Evolutionary conservation across 2,113 vertebrate species (phyloP).

Genomic region (Promerops cafer): DNA sequence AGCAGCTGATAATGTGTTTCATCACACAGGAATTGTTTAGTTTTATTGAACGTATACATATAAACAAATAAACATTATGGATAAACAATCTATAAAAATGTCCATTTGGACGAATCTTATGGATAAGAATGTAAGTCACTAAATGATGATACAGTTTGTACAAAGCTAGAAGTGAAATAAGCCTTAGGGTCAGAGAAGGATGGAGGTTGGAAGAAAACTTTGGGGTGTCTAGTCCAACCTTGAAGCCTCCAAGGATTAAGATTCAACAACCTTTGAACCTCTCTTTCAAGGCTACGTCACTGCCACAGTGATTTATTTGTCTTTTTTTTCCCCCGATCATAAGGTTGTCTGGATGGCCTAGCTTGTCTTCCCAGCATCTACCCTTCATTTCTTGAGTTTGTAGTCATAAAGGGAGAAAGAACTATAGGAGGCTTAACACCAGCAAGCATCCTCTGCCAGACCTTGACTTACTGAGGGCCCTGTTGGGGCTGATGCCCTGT

Average conservation of each 20-base stretch:
- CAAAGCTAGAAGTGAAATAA: neutral
- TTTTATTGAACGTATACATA: neutral
- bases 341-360: neutral
- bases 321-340: rapidly evolving
- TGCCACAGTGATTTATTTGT: neutral
- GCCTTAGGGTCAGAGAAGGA: neutral
- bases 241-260: neutral
- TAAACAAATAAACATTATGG: neutral
- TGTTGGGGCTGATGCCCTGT: neutral
- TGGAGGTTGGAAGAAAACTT: neutral
- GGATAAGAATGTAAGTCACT: neutral
- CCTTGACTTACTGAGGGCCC: neutral
- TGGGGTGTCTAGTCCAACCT: neutral
- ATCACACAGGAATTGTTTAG: neutral
- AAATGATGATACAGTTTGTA: neutral
- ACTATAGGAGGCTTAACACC: neutral
- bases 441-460: neutral
- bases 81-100: neutral
- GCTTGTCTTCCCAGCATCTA: neutral
- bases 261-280: neutral
- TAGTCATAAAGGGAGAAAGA: neutral
- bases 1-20: neutral
- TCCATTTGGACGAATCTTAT: neutral
- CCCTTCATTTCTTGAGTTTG: neutral
- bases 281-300: neutral